Base-by-base conservation (phyloP, 2,888 invertebrate species). In the Drosophila meridionalis region DNA sequence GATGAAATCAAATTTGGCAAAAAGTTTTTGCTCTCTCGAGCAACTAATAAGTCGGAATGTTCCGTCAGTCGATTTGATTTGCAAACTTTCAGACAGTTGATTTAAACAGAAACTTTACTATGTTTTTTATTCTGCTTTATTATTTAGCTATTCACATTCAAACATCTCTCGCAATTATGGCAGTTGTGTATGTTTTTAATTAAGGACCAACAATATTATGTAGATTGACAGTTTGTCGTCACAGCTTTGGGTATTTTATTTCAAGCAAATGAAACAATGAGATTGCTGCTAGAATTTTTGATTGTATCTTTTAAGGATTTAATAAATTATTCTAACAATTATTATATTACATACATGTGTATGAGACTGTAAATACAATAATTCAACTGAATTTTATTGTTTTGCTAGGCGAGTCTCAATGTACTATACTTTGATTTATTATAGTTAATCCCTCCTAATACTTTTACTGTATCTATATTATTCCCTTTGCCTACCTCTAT, bases 1-100 rank as follows among this genome's bases (percentile, higher is more conserved):
- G 57, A 67, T 85, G 71, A 78, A 78, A 83, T 83, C 78, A 83
- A 86, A 81, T 83, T 86, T 81, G 72, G 59, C 75, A 68, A 71
- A 82, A 79, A 65, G 40, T 69, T 80, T 73, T 65, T 53, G 34
- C 60, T 38, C 14, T 69, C 40, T 47, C 55, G 47, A 12, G 50
- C 43, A 48, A 69, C 69, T 73, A 73, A 77, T 77, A 77, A 66
- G 69, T 63, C 36, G 20, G 52, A 53, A 42, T 62, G 73, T 38
- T 43, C 34, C 57, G 53, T 42, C 45, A 30, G 36, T 12, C 66
- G 52, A 40, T 69, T 76, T 55, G 71, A 57, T 61, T 69, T 56
- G 47, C 28, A 45, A 55, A 70, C 32, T 60, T 50, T 20, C 8
- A 14, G 28, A 36, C 32, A 40, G 38, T 69, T 66, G 4, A 32